A percentile compares a stretch with the other conserved stretches of the same genome.
Conservation (phyloP, 2,113 vertebrate genomes). For the Astur gentilis region DNA sequence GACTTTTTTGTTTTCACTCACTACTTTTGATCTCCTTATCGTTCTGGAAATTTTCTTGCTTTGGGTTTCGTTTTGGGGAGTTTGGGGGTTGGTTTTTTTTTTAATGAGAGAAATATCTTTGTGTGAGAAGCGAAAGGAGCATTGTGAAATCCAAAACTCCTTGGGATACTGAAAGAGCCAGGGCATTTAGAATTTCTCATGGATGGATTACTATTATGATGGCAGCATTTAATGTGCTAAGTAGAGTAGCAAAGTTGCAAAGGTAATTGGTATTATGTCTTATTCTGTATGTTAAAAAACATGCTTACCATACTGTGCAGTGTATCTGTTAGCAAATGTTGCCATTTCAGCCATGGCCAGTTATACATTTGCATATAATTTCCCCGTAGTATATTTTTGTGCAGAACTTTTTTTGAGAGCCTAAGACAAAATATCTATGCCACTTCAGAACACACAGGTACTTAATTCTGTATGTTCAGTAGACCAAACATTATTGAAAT, state of each 20-base stretch:
- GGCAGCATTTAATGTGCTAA: neutral
- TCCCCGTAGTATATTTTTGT: neutral
- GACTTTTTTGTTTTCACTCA: slow-evolving; percentile 4
- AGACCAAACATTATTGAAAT: slow-evolving; percentile 55
- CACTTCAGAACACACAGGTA: slow-evolving; percentile 42
- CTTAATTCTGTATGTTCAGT: slow-evolving; percentile 47
- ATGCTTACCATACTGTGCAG: neutral
- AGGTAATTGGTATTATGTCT: neutral
- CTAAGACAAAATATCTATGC: slow-evolving; percentile 36
- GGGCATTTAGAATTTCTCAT: neutral
- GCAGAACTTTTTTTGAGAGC: neutral
- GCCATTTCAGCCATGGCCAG: neutral
- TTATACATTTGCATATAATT: neutral
- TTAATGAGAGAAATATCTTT: neutral
- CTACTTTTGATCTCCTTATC: slow-evolving; percentile 40
- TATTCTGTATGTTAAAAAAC: neutral
- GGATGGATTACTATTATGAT: neutral
- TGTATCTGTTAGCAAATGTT: neutral
- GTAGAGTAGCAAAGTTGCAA: neutral
- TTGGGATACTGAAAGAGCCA: neutral
- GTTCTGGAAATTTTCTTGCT: neutral
- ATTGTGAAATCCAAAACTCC: neutral
- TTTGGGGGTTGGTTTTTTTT: neutral
- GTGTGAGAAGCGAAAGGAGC: neutral
- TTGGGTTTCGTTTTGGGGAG: neutral